phyloP scores from a whole-genome alignment of 2,797 vertebrate genomes.

The Enoplosus armatus region DNA sequence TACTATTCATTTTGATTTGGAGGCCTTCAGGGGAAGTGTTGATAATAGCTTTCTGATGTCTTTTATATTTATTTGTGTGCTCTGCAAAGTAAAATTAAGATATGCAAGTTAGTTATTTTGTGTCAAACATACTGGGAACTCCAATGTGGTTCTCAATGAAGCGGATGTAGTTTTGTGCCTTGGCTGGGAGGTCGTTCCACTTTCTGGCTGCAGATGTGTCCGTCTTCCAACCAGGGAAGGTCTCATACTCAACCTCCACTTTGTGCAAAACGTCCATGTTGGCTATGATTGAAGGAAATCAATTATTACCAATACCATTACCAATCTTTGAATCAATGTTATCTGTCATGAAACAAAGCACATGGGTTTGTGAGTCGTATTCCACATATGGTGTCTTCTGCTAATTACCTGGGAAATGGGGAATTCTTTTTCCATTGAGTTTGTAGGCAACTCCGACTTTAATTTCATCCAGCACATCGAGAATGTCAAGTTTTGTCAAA shows the following conservation, averaged over 20 bases:
- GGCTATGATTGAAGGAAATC: slow-evolving; percentile 80
- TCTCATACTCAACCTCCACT: slow-evolving; percentile 97
- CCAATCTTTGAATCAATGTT: background rate
- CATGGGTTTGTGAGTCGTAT: background rate
- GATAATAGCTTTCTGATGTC: background rate
- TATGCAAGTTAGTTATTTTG: background rate
- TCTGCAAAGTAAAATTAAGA: slow-evolving; percentile 16
- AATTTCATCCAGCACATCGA: slow-evolving; percentile 96
- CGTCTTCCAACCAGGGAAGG: slow-evolving; percentile 96
- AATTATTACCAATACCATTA: background rate
- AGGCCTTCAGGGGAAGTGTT: background rate
- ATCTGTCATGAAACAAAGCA: background rate
- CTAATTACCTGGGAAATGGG: slow-evolving; percentile 94
- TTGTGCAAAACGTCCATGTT: slow-evolving; percentile 98
- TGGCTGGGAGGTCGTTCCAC: slow-evolving; percentile 95
- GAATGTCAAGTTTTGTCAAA: slow-evolving; percentile 98
- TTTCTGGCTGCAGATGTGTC: slow-evolving; percentile 95
- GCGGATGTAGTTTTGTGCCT: slow-evolving; percentile 97
- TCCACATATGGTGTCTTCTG: background rate
- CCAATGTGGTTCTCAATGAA: slow-evolving; percentile 98
- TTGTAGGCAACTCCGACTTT: slow-evolving; percentile 97
- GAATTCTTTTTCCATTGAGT: slow-evolving; percentile 95
- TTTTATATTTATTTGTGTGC: background rate
- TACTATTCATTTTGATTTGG: background rate
- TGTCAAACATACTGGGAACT: slow-evolving; percentile 90